Conservation (phyloP, 2,797 vertebrate genomes). For the Gymnothorax javanicus region DNA sequence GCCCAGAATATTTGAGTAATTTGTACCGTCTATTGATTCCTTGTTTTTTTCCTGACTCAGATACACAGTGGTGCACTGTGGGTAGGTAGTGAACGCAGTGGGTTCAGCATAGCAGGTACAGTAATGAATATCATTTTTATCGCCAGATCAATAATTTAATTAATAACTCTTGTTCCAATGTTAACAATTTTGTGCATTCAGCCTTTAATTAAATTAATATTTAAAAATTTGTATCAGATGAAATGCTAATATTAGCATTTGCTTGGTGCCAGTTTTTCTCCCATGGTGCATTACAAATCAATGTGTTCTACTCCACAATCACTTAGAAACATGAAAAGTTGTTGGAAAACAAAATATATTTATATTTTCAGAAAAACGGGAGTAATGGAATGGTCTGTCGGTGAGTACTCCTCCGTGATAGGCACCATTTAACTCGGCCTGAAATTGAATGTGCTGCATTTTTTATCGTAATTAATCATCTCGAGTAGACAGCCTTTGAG, state of each 20-base stretch:
- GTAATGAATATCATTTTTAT: slow-evolving; percentile 4
- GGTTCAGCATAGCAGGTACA: neutral
- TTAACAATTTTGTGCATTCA: neutral
- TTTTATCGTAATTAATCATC: slow-evolving; percentile 76
- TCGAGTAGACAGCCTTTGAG: slow-evolving; percentile 72
- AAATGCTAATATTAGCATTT: neutral
- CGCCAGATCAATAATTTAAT: slow-evolving; percentile 6
- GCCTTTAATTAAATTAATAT: neutral
- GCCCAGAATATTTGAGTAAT: neutral
- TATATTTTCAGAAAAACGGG: neutral
- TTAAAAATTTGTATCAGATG: neutral
- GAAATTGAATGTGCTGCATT: slow-evolving; percentile 16
- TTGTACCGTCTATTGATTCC: neutral
- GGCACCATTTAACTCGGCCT: slow-evolving; percentile 19
- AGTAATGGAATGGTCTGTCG: neutral
- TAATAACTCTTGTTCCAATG: neutral
- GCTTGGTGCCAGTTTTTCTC: neutral
- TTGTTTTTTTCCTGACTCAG: neutral
- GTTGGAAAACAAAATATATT: neutral
- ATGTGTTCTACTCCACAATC: neutral
- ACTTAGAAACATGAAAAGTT: slow-evolving; percentile 16
- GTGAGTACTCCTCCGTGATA: neutral
- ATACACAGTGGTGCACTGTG: neutral
- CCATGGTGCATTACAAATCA: neutral
- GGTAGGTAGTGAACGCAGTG: neutral